Evolutionary conservation across 1,140 invertebrate genomes (phyloP), one percentile per base, ranked within the genome.

Genomic region (Bombus waltoni): DNA sequence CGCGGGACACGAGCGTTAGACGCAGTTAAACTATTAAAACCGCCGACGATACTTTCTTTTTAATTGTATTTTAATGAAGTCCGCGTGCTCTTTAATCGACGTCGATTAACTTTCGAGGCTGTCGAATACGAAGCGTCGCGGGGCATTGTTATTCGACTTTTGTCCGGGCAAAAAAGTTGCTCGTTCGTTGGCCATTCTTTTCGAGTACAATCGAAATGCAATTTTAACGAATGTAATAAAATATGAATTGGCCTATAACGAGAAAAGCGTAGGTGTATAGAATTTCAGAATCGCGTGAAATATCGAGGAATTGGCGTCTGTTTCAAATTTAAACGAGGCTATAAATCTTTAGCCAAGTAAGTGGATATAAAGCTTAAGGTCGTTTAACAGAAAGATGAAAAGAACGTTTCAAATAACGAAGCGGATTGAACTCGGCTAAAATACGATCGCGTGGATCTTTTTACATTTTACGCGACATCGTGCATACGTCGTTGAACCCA

Each of bases 1-100:
- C 53, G 44, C 74, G 38, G 57, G 35, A 32, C 38, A 38, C 38
- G 75, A 40, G 18, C 32, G 65, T 80, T 70, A 71, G 65, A 70
- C 42, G 13, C 42, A 42, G 78, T 84, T 59, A 71, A 72, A 84
- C 40, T 35, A 66, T 53, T 80, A 25, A 57, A 71, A 84, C 70
- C 25, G 28, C 13, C 66, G 25, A 6, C 40, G 53, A n/a, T 71
- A 25, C 76, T 71, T 85, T 71, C 76, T 68, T 85, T 70, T 79
- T 80, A 80, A 85, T 85, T 85, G 83, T 65, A 65, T 85, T 85
- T 80, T 85, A 85, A 85, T 73, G 76, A 85, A 62, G 76, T 44
- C 66, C 28, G 32, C 18, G 59, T 70, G 53, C 83, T 47, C 68
- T 85, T 85, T 80, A 85, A 80, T 85, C 68, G 66, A 80, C 68